phyloP scores from a whole-genome alignment of 2,113 vertebrate genomes.

The Lophotis ruficrista region DNA sequence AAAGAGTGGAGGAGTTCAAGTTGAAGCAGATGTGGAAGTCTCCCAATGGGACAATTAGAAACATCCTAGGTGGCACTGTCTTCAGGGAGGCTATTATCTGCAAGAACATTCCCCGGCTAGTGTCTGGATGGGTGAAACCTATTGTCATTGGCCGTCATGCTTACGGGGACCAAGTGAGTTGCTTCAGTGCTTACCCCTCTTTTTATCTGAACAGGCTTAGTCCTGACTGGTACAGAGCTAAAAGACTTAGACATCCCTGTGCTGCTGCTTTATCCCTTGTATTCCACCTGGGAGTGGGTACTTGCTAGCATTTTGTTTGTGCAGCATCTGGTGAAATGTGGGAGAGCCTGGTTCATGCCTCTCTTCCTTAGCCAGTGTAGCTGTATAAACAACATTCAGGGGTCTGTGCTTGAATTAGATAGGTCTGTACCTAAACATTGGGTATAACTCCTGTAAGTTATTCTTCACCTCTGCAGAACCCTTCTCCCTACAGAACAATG shows the following conservation, averaged over 20 bases:
- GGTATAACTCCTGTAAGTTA: neutral
- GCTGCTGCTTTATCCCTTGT: neutral
- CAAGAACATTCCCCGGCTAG: slow-evolving; percentile 94
- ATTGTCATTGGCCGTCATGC: slow-evolving; percentile 98
- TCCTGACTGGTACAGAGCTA: neutral
- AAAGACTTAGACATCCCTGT: neutral
- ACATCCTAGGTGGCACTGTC: slow-evolving; percentile 96
- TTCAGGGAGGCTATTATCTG: slow-evolving; percentile 98
- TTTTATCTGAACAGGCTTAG: neutral
- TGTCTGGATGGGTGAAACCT: slow-evolving; percentile 92
- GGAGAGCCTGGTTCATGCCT: neutral
- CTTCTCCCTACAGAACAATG: neutral
- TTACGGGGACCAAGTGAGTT: slow-evolving; percentile 93
- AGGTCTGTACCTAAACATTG: neutral
- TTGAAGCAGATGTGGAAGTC: slow-evolving; percentile 99
- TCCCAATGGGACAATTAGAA: slow-evolving; percentile 96
- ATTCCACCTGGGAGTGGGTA: neutral
- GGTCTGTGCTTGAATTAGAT: neutral
- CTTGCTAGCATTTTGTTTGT: neutral
- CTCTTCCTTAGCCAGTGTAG: neutral
- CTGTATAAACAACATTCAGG: neutral
- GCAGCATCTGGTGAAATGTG: neutral
- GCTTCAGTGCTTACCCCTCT: neutral
- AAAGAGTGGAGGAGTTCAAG: slow-evolving; percentile 95
- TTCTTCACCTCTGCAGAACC: neutral